Conservation (phyloP, 2,888 invertebrate genomes). For the Drosophila peninsularis region DNA sequence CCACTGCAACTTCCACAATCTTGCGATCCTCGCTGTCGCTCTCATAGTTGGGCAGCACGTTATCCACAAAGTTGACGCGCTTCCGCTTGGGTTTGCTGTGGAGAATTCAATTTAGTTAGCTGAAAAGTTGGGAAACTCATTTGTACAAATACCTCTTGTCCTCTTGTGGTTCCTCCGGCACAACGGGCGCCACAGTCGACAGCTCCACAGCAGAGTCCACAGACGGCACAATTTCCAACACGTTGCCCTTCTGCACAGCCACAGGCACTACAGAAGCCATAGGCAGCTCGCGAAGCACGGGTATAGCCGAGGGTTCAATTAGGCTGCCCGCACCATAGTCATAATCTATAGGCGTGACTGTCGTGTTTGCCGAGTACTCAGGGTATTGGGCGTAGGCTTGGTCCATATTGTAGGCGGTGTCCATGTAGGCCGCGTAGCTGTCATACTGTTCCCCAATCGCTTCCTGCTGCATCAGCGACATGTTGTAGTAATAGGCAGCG, state of each 20-base stretch:
- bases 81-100: conserved; percentile 75
- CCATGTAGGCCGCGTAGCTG: conserved; percentile 71
- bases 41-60: conserved; percentile 81
- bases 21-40: conserved; percentile 82
- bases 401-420: conserved; percentile 64
- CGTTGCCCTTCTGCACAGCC: conserved; percentile 84
- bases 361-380: conserved; percentile 55
- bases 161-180: conserved; percentile 46
- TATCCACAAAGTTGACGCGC: conserved; percentile 82
- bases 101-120: not conserved
- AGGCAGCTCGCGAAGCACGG: conserved; percentile 77
- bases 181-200: conserved; percentile 53
- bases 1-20: conserved; percentile 69
- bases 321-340: conserved; percentile 46
- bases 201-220: conserved; percentile 29
- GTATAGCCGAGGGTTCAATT: conserved; percentile 16
- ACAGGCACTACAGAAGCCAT: conserved; percentile 73
- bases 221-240: conserved; percentile 83
- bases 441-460: conserved; percentile 67
- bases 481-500: conserved; percentile 81
- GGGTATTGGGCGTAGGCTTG: conserved; percentile 72
- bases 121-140: no score
- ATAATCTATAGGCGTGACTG: conserved; percentile 31
- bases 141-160: conserved; percentile 52
- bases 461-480: conserved; percentile 65